Percentiles rank a stretch among this genome's conserved stretches.
Conservation (phyloP, 2,888 invertebrate species). For the Phalera bucephala region DNA sequence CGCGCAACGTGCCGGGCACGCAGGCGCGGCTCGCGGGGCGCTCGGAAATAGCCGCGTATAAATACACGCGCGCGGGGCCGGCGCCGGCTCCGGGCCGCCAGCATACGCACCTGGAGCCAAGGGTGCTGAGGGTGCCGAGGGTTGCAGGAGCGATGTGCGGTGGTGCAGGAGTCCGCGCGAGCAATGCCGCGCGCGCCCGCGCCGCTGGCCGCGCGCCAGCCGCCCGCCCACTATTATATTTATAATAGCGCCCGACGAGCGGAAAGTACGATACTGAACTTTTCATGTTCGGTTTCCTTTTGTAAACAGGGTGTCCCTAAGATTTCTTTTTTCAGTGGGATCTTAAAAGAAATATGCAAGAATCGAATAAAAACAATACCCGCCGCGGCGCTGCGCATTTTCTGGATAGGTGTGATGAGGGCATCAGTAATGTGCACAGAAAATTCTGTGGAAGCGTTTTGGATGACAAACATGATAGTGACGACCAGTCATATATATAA, state of each 20-base stretch:
- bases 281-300: conserved; percentile 15
- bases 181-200: conserved; percentile 21
- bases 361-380: not conserved
- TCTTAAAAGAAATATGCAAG: not conserved
- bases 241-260: conserved; percentile 31
- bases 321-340: not conserved
- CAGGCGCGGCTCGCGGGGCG: conserved; percentile 8
- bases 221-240: conserved; percentile 28
- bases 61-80: conserved; percentile 1
- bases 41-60: conserved; percentile 28
- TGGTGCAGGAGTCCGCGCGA: conserved; percentile 15
- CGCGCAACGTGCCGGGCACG: conserved; percentile 17
- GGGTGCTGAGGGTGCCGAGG: conserved; percentile 2
- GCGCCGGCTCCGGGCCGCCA: not conserved
- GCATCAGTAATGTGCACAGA: too few species aligned
- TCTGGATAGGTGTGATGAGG: too few species aligned
- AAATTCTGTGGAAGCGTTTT: too few species aligned
- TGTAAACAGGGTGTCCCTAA: conserved; percentile 16
- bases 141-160: conserved; percentile 2
- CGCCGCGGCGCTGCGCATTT: too few species aligned
- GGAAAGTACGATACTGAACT: conserved; percentile 12
- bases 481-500: too few species aligned
- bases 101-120: not conserved
- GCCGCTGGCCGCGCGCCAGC: conserved; percentile 31
- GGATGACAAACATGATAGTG: too few species aligned